Conservation (phyloP, 2,888 invertebrate genomes). For the Pandemis cinnamomeana region DNA sequence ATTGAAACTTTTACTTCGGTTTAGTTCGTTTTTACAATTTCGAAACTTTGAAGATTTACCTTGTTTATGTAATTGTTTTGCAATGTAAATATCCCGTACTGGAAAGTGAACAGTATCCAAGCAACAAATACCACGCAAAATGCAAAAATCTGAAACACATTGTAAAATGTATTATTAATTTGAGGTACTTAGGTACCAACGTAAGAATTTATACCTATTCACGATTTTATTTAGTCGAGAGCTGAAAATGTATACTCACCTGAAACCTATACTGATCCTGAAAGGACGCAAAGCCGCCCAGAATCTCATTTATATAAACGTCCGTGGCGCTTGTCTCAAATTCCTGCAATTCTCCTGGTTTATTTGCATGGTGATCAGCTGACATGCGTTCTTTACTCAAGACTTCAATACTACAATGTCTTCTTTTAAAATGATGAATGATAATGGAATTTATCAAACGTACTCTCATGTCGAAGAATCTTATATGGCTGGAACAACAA, state of each 20-base stretch:
- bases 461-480: constrained; percentile 58
- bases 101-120: constrained; percentile 55
- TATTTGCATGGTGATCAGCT: constrained; percentile 45
- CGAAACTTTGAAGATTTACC: constrained; percentile 1
- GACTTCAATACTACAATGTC: constrained; percentile 10
- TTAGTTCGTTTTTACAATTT: too few relatives aligned
- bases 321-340: constrained; percentile 51
- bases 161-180: neutral
- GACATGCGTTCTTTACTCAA: constrained; percentile 16
- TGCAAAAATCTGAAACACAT: constrained; percentile 56
- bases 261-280: constrained; percentile 50
- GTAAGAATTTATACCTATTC: too few relatives aligned
- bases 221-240: too few relatives aligned
- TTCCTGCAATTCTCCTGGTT: constrained; percentile 56
- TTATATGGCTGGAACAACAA: constrained; percentile 55
- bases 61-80: constrained; percentile 51
- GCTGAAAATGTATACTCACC: constrained; percentile 42
- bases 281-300: constrained; percentile 48
- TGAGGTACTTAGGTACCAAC: neutral
- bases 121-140: constrained; percentile 58
- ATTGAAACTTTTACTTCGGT: too few relatives aligned
- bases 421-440: constrained; percentile 53
- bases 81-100: constrained; percentile 55
- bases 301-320: constrained; percentile 51
- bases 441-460: constrained; percentile 64